Conservation (phyloP, 2,113 vertebrate species). For the Pseudopipra pipra region DNA sequence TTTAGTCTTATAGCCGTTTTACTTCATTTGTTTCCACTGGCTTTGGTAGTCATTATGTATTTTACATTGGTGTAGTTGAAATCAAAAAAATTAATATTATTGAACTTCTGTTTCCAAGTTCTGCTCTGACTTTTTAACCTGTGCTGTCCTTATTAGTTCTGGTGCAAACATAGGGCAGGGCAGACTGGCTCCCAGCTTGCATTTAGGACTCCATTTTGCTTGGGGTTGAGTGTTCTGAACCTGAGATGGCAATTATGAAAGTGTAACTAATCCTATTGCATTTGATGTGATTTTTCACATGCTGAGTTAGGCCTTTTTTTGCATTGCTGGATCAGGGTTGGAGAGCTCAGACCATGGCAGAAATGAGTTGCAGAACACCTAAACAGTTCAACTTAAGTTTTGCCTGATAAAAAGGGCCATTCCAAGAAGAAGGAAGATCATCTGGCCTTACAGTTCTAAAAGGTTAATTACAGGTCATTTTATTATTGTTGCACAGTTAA, state of each 20-base stretch:
- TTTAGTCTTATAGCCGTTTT: background rate
- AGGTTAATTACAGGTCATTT: background rate
- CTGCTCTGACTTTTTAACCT: background rate
- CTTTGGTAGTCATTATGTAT: background rate
- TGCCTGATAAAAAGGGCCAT: background rate
- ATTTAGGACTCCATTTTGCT: background rate
- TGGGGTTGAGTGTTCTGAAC: background rate
- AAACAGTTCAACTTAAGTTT: background rate
- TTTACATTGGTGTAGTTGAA: background rate
- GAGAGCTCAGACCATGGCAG: background rate
- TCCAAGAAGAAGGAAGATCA: background rate
- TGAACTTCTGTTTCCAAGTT: background rate
- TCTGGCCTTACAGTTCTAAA: background rate
- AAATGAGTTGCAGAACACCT: background rate
- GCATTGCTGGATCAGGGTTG: background rate
- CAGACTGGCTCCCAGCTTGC: background rate
- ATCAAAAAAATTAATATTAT: background rate
- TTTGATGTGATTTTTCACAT: constrained; percentile 9
- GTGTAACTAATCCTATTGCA: background rate
- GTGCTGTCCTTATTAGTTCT: background rate
- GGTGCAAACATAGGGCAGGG: background rate
- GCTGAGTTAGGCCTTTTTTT: background rate
- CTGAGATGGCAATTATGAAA: background rate
- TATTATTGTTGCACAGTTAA: background rate
- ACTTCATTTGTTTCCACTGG: background rate